phyloP scores from a whole-genome alignment of 1,140 invertebrate species.

The Lineus longissimus region DNA sequence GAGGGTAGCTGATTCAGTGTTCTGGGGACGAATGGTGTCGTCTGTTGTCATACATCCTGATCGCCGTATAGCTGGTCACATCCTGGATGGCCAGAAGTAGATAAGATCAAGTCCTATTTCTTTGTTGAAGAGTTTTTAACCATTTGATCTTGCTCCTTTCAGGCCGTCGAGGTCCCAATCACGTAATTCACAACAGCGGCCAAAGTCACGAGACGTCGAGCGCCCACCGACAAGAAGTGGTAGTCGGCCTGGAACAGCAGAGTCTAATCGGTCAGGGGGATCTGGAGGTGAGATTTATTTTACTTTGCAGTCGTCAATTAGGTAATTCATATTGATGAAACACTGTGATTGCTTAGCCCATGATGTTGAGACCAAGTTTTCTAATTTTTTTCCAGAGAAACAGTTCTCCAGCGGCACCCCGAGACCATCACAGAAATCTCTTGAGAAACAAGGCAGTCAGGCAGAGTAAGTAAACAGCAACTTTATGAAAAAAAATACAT shows the following conservation, averaged over 20 bases:
- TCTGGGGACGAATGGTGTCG: no score
- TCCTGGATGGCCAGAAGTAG: no score
- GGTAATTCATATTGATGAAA: not conserved
- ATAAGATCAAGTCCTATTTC: no score
- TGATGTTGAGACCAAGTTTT: no score
- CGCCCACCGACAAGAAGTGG: conserved; percentile 47
- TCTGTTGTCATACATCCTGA: no score
- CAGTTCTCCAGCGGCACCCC: not conserved
- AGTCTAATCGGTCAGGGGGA: conserved; percentile 13
- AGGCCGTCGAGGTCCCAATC: conserved; percentile 3
- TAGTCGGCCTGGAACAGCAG: conserved; percentile 34
- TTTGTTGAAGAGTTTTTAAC: no score
- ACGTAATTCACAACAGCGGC: not conserved
- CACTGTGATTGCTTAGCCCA: no score
- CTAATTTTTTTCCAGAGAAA: not conserved
- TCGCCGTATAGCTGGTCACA: no score
- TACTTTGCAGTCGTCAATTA: not conserved
- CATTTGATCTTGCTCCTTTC: not conserved
- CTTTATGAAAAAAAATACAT: no score
- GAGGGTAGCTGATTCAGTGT: no score
- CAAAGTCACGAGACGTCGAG: not conserved
- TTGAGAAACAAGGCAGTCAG: not conserved
- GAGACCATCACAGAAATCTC: not conserved
- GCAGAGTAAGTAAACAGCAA: not conserved
- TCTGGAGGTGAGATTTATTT: not conserved